These are phyloP conservation scores for Drosophila sp. DNA, from an alignment of 1,140 invertebrate genomes.

Conservation along the genomic window DNA sequence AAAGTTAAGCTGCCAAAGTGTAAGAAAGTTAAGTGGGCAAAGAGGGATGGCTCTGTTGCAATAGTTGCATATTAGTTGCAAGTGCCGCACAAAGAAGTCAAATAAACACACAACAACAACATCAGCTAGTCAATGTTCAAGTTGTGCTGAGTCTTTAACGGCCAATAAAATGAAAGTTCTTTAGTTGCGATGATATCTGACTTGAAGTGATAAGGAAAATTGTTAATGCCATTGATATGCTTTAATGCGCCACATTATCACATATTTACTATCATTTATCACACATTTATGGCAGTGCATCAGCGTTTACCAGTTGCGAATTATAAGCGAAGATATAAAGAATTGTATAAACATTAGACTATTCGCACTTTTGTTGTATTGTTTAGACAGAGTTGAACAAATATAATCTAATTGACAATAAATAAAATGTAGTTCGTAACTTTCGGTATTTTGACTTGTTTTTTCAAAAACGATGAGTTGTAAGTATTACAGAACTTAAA, in stretches of 20 bases:
- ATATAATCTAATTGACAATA: too few relatives aligned
- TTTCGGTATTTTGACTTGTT: too few relatives aligned
- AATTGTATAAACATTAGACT: background rate
- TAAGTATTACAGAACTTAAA: too few relatives aligned
- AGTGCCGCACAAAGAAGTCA: conserved; percentile 28
- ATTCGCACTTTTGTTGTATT: conserved; percentile 1
- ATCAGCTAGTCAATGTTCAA: conserved; percentile 1
- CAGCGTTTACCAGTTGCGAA: conserved; percentile 6
- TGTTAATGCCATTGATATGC: background rate
- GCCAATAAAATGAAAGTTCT: conserved; percentile 40
- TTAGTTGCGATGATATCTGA: conserved; percentile 20
- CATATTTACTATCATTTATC: conserved; percentile 15
- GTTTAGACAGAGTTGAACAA: background rate
- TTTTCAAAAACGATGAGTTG: too few relatives aligned
- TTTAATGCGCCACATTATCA: conserved; percentile 8
- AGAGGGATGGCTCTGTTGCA: conserved; percentile 2
- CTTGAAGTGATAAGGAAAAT: background rate
- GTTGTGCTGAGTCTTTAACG: conserved; percentile 24
- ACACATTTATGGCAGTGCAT: background rate
- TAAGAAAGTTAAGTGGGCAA: conserved; percentile 36
- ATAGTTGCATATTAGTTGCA: conserved; percentile 57
- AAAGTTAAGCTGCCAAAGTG: conserved; percentile 68
- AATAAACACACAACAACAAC: conserved; percentile 16
- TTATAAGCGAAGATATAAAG: background rate
- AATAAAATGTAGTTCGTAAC: too few relatives aligned